Percentiles rank a stretch among this genome's conserved stretches.
These are phyloP conservation scores for Arctia plantaginis DNA, from an alignment of 2,888 invertebrate species.

Conservation along the genomic window DNA sequence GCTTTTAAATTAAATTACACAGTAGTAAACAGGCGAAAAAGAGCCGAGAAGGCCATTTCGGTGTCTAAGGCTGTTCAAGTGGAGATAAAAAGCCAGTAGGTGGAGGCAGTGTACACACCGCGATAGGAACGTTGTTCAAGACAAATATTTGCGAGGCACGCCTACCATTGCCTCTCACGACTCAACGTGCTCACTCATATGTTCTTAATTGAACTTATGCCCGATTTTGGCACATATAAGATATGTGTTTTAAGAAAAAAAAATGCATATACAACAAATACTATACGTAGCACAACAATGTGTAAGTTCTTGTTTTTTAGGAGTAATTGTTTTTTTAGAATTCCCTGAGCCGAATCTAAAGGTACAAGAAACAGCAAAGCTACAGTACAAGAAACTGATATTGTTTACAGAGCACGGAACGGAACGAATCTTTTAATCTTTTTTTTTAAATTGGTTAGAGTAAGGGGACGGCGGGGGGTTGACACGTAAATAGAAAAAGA, in stretches of 20 bases:
- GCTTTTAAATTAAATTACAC: constrained; percentile 74
- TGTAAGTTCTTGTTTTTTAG: too few species aligned
- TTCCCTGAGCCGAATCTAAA: neutral
- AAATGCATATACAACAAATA: neutral
- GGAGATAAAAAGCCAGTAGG: constrained; percentile 72
- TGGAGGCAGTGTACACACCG: constrained; percentile 71
- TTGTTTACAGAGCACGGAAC: neutral
- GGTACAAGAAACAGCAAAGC: too few species aligned
- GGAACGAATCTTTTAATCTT: neutral
- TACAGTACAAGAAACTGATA: neutral
- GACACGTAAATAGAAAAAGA: neutral
- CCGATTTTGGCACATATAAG: constrained; percentile 18
- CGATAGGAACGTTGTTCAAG: constrained; percentile 73
- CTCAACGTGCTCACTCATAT: constrained; percentile 49
- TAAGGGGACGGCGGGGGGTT: too few species aligned
- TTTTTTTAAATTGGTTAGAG: neutral
- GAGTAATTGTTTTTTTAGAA: too few species aligned
- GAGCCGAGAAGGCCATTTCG: constrained; percentile 64
- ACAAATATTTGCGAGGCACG: constrained; percentile 69
- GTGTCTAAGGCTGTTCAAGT: constrained; percentile 63
- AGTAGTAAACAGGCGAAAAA: constrained; percentile 70
- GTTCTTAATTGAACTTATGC: constrained; percentile 44
- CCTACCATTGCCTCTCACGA: constrained; percentile 41
- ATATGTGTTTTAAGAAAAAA: neutral
- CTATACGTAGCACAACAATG: too few species aligned